Evolutionary conservation across 1,140 invertebrate genomes (phyloP).

Genomic region (Agrilus planipennis): DNA sequence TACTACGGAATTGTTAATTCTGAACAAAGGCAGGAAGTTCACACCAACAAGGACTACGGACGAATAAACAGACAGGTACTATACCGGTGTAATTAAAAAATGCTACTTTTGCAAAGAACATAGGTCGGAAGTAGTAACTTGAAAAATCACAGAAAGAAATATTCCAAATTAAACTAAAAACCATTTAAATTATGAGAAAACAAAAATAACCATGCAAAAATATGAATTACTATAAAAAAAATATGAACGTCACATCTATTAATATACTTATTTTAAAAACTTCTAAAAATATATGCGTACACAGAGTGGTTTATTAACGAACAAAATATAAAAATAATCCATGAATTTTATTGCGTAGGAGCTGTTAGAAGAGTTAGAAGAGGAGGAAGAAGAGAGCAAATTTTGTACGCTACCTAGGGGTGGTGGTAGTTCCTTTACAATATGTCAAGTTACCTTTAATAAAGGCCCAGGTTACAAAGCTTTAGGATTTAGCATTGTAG

Average conservation of each 20-base stretch:
- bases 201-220: no score
- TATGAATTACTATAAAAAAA: no score
- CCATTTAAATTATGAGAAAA: background rate
- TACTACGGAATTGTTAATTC: constrained; percentile 25
- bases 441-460: constrained; percentile 44
- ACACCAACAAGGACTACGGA: constrained; percentile 22
- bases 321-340: no score
- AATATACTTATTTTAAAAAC: no score
- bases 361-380: constrained; percentile 27
- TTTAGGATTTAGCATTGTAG: constrained; percentile 84
- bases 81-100: no score
- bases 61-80: constrained; percentile 17
- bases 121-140: no score
- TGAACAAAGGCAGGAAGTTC: constrained; percentile 26
- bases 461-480: constrained; percentile 78
- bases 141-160: no score
- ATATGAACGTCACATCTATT: no score
- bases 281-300: no score
- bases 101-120: no score
- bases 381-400: constrained; percentile 34
- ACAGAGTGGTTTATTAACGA: no score
- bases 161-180: background rate
- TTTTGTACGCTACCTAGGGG: constrained; percentile 37
- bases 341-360: no score
- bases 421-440: constrained; percentile 36